Percentiles rank a stretch among this genome's conserved stretches.
Conservation (phyloP, 2,888 invertebrate genomes). For the Podabrus alpinus region DNA sequence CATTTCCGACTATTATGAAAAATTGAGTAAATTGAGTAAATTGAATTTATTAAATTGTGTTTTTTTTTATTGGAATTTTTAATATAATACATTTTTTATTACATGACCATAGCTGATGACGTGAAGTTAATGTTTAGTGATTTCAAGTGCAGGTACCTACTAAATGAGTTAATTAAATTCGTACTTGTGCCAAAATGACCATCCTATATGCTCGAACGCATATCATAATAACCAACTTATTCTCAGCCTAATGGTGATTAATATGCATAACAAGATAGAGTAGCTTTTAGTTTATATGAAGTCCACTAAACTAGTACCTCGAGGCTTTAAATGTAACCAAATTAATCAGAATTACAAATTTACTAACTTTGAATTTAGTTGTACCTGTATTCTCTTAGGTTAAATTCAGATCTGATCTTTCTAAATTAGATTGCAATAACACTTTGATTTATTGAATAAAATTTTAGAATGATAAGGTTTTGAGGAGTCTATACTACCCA, state of each 20-base stretch:
- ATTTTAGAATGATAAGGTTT: not conserved
- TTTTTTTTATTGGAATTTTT: no score
- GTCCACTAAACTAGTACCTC: slow-evolving; percentile 25
- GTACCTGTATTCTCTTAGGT: slow-evolving; percentile 19
- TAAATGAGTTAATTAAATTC: slow-evolving; percentile 14
- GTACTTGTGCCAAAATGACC: slow-evolving; percentile 24
- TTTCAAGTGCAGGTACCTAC: slow-evolving; percentile 6
- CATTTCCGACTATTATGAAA: no score
- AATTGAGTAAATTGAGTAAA: no score
- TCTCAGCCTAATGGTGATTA: slow-evolving; percentile 37
- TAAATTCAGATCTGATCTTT: slow-evolving; percentile 16
- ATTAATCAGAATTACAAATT: slow-evolving; percentile 42
- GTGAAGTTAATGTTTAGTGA: not conserved
- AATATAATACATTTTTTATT: no score
- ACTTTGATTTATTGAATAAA: slow-evolving; percentile 7
- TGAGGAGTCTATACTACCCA: not conserved
- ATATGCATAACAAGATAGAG: slow-evolving; percentile 37
- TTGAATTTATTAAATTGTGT: no score
- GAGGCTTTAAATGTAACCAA: slow-evolving; percentile 34
- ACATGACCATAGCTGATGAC: slow-evolving; percentile 1
- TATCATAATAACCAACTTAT: slow-evolving; percentile 31
- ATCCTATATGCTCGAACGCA: slow-evolving; percentile 24
- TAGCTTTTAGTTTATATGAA: slow-evolving; percentile 28
- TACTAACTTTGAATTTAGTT: slow-evolving; percentile 22
- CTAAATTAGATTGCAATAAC: slow-evolving; percentile 1